Base-by-base conservation (phyloP, 1,140 invertebrate genomes). In the Rhopalosiphum maidis region DNA sequence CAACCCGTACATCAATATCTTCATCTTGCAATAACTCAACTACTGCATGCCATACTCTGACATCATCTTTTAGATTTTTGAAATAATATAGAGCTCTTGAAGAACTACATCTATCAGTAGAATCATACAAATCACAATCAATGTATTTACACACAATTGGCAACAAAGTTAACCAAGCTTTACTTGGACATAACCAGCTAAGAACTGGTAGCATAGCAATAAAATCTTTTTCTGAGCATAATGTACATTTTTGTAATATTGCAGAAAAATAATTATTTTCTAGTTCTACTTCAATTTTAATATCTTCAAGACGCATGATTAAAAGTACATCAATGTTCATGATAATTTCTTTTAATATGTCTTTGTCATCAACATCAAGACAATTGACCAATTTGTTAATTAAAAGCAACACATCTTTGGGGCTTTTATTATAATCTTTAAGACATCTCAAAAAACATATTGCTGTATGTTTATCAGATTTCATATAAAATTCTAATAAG, bases 11-110 rank as follows among this genome's bases (percentile, higher is more conserved):
- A 86, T 93, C 25, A 43, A 25, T 41, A 43, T 93, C 77, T 85
- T 93, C 91, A 43, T 93, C 91, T 93, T 93, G 91, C 30, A 93
- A 54, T 41, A 93, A 54, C n/a, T 54, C 82, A 21, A 93, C 35
- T 54, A 93, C 35, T 85, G 48, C n/a, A 48, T 55, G 46, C 91
- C 91, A 93, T 8, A 93, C 23, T 86, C 91, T 93, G n/a, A 43
- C 41, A 43, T 93, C 91, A 93, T 93, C 35, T 55, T 93, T 93
- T 9, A 60, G 3, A 8, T 93, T 37, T 37, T 35, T 86, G 43
- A 43, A 93, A 83, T 93, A 93, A 93, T 55, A 93, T n/a, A 93
- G 18, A 55, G 91, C 55, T 93, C 51, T 83, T 54, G 91, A 82
- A 86, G 11, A 85, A 5, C 30, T 86, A 85, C 18, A 86, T 48